Conservation (phyloP, 2,888 invertebrate genomes). For the Morpho helenor region DNA sequence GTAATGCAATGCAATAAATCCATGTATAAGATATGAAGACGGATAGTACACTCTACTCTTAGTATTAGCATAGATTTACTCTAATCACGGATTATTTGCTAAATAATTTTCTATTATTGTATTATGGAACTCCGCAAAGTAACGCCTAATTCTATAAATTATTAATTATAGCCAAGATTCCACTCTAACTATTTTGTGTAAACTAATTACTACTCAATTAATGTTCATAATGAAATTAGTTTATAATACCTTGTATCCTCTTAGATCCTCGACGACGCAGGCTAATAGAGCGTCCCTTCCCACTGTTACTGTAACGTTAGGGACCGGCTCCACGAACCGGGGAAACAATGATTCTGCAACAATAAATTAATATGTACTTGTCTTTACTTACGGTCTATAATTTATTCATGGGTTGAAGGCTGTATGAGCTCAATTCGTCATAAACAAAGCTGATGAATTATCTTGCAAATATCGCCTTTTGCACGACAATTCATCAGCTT, state of each 20-base stretch:
- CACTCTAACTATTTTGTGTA: constrained; percentile 1
- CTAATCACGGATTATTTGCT: too few relatives aligned
- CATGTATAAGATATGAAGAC: too few relatives aligned
- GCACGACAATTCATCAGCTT: too few relatives aligned
- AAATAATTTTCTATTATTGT: too few relatives aligned
- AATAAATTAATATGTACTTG: constrained; percentile 1
- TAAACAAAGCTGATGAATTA: too few relatives aligned
- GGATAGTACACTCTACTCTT: too few relatives aligned
- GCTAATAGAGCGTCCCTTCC: constrained; percentile 92
- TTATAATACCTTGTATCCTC: constrained; percentile 86
- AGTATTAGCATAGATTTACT: too few relatives aligned
- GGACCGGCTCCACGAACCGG: constrained; percentile 92
- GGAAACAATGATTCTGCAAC: constrained; percentile 80
- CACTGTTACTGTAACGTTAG: constrained; percentile 93
- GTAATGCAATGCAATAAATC: too few relatives aligned
- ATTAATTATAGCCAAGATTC: constrained; percentile 7
- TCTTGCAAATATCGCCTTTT: too few relatives aligned
- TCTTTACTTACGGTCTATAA: background rate
- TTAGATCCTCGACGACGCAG: constrained; percentile 93
- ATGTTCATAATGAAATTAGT: constrained; percentile 10
- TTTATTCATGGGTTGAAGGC: too few relatives aligned
- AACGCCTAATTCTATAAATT: background rate
- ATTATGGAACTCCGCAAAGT: too few relatives aligned
- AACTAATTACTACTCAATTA: constrained; percentile 12
- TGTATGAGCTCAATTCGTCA: too few relatives aligned